Base-by-base conservation (phyloP, 2,888 invertebrate species). In the Acheta domesticus region DNA sequence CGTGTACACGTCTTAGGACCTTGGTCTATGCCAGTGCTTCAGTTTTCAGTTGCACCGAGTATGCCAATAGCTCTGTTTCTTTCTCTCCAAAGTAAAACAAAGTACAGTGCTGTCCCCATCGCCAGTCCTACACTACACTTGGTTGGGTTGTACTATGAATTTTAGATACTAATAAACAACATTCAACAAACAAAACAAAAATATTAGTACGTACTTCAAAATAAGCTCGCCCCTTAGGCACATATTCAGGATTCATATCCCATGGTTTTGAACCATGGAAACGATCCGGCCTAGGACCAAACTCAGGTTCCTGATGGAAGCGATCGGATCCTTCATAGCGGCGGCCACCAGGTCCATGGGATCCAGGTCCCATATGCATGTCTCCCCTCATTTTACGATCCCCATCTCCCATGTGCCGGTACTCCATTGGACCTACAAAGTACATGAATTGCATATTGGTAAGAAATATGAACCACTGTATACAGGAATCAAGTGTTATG, bases 141-240 rank as follows among this genome's bases (percentile, higher is more conserved):
- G n/a, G n/a, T n/a, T n/a, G n/a, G n/a, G n/a, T n/a, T n/a, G n/a
- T n/a, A 36, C 8, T 36, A 36, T 36, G 62, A 14, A 62, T 19
- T 62, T 62, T 62, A 62, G 5, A 19, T 12, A 62, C 11, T 19
- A 62, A n/a, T 19, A 62, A 62, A 62, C 62, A 62, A 62, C 16
- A 62, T n/a, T 19, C 11, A 62, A 62, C n/a, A 19, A 12, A 62
- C 62, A n/a, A 77, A 48, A 16, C 2, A 19, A 50, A 14, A 23
- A 73, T 36, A 21, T 1, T 11, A 50, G 75, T 36, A 36, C 76
- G 79, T 80, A 83, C 82, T 79, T 83, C 82, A 80, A 81, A 83
- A 79, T 83, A 83, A 5, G 80, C 79, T 23, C 82, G 49, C 62
- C 82, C 82, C 76, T 81, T 81, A 4, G 82, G 82, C 1, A 82